Percentiles rank a stretch among this genome's conserved stretches.
Evolutionary conservation across 2,113 vertebrate species (phyloP).

Genomic region (Rhinopomastus cyanomelas): DNA sequence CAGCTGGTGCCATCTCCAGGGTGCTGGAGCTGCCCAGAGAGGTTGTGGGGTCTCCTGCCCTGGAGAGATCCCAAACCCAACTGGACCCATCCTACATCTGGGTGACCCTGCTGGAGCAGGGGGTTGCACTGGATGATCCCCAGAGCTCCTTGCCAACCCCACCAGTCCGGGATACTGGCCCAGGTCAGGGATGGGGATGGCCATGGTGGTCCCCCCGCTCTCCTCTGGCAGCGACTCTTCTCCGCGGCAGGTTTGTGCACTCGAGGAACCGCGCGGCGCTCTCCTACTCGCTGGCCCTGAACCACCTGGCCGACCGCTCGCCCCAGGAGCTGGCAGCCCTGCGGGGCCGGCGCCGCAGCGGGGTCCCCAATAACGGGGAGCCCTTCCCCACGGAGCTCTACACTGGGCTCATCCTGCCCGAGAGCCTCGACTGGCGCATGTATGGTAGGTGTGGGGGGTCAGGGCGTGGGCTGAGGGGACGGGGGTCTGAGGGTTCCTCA

Average conservation of each 20-base stretch:
- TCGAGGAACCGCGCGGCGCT: slow-evolving; percentile 79
- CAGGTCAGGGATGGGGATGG: too few relatives aligned
- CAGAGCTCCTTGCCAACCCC: too few relatives aligned
- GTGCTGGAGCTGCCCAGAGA: too few relatives aligned
- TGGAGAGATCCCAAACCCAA: too few relatives aligned
- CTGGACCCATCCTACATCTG: too few relatives aligned
- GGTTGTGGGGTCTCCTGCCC: too few relatives aligned
- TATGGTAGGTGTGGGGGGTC: slow-evolving; percentile 45
- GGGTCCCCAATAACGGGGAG: slow-evolving; percentile 69
- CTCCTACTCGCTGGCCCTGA: slow-evolving; percentile 75
- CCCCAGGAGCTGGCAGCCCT: slow-evolving; percentile 69
- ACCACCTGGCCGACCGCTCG: slow-evolving; percentile 78
- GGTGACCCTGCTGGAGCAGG: too few relatives aligned
- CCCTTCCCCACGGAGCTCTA: slow-evolving; percentile 66
- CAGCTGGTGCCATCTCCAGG: not conserved
- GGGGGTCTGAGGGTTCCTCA: rapidly evolving
- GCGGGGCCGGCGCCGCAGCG: slow-evolving; percentile 60
- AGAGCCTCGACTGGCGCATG: slow-evolving; percentile 80
- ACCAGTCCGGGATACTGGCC: too few relatives aligned
- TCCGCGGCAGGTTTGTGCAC: slow-evolving; percentile 74
- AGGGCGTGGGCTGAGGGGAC: rapidly evolving
- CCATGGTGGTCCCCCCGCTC: too few relatives aligned
- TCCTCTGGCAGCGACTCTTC: rapidly evolving
- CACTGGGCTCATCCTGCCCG: slow-evolving; percentile 65
- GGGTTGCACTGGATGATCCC: too few relatives aligned